phyloP scores from a whole-genome alignment of 1,140 invertebrate species.

The Apis cerana region DNA sequence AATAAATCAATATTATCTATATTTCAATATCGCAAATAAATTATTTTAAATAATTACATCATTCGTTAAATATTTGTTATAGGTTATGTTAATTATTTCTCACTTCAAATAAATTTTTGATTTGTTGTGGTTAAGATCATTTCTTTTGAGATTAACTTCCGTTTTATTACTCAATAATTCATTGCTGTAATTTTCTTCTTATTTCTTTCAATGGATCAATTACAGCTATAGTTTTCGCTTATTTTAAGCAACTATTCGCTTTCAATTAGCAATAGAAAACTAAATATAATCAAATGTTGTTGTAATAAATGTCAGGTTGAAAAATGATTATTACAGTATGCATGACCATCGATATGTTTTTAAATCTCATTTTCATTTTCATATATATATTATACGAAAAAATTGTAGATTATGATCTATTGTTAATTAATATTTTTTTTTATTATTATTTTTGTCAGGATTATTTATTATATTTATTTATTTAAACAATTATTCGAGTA shows the following conservation, averaged over 20 bases:
- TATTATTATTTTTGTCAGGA: too few relatives aligned
- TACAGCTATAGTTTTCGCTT: background rate
- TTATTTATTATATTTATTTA: too few relatives aligned
- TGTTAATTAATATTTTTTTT: too few relatives aligned
- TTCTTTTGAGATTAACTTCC: background rate
- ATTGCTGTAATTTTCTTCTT: background rate
- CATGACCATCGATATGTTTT: background rate
- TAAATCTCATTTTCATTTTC: background rate
- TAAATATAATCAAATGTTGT: background rate
- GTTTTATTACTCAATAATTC: conserved; percentile 2
- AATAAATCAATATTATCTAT: too few relatives aligned
- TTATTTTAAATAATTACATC: too few relatives aligned
- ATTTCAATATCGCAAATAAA: too few relatives aligned
- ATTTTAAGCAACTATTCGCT: background rate
- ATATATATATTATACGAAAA: too few relatives aligned
- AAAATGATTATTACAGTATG: background rate
- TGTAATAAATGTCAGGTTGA: background rate
- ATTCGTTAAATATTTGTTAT: too few relatives aligned
- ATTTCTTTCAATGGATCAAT: background rate
- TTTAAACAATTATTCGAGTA: too few relatives aligned
- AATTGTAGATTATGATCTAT: too few relatives aligned
- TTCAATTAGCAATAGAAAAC: background rate
- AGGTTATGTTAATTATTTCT: too few relatives aligned
- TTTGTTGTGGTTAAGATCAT: background rate
- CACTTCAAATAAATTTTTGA: too few relatives aligned